Base-by-base conservation (phyloP, 2,797 vertebrate genomes). In the Silurus aristotelis region DNA sequence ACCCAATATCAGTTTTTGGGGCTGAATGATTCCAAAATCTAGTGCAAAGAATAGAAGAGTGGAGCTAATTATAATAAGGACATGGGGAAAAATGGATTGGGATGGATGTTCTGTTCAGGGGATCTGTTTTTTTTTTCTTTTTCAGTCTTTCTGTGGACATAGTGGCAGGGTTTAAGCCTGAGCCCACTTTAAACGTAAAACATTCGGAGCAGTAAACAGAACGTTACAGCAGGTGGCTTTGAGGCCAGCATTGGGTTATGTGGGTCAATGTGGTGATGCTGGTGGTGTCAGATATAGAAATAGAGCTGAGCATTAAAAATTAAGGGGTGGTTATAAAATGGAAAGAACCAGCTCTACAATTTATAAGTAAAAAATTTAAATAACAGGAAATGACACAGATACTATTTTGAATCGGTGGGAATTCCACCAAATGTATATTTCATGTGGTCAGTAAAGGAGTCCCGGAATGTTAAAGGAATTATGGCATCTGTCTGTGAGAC, bases 231-330 rank as follows among this genome's bases (percentile, higher is more conserved):
- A 31, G 63, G 38, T 38, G 10, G 60, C 5, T 63, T 86, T 71
- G 83, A 68, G 75, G 80, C 63, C 84, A 83, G 73, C 7, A 3
- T 63, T 81, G 73, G 85, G 70, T 72, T 87, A 89, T 91, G 83
- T 90, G 85, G 89, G 87, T 89, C 89, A 86, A 68, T 87, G 84
- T 72, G 84, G 66, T 60, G 71, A 56, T 38, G 38, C 38, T 20
- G 85, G 67, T 89, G 17, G 31, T 67, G 82, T 82, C 68, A 66
- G 7, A 78, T 75, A 82, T 60, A 84, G 87, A 92, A 91, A 92
- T 90, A 92, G 90, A 88, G 84, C 80, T 22, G 13, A 61, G 17
- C 85, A 91, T 90, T 85, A 91, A 91, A 92, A 90, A 91, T 91
- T 87, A 86, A 92, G 78, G 87, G 85, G 19, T 13, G 55, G 82